Evolutionary conservation across 2,113 vertebrate genomes (phyloP).

Genomic region (Harpagus bidentatus): DNA sequence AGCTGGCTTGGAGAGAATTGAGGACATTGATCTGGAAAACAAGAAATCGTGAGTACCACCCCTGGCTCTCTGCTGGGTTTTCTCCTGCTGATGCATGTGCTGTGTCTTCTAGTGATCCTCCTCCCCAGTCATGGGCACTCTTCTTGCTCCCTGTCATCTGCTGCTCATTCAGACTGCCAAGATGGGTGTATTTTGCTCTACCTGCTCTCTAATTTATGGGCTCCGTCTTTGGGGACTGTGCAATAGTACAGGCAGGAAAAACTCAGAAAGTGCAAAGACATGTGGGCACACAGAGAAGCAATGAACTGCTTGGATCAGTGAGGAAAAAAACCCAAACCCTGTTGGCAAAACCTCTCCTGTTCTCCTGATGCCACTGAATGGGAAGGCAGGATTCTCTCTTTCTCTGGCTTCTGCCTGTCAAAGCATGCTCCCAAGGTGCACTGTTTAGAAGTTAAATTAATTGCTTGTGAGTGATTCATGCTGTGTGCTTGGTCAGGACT

Average conservation of each 20-base stretch:
- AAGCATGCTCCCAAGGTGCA: background rate
- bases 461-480: background rate
- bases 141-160: background rate
- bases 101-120: background rate
- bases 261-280: background rate
- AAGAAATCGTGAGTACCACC: slow-evolving; percentile 72
- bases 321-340: background rate
- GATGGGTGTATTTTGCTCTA: background rate
- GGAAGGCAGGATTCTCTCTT: background rate
- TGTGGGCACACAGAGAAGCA: background rate
- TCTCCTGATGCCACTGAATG: background rate
- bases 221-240: background rate
- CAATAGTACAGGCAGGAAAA: background rate
- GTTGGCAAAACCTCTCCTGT: background rate
- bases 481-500: background rate
- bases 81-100: background rate
- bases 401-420: background rate
- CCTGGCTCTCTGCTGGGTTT: background rate
- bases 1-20: slow-evolving; percentile 68
- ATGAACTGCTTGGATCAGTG: background rate
- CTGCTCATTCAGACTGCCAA: background rate
- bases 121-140: background rate
- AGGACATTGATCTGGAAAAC: slow-evolving; percentile 63
- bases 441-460: background rate
- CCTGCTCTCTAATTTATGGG: background rate